A percentile compares a stretch with the other conserved stretches of the same genome.
Evolutionary conservation across 2,888 invertebrate genomes (phyloP).

Genomic region (Agrypnus murinus): DNA sequence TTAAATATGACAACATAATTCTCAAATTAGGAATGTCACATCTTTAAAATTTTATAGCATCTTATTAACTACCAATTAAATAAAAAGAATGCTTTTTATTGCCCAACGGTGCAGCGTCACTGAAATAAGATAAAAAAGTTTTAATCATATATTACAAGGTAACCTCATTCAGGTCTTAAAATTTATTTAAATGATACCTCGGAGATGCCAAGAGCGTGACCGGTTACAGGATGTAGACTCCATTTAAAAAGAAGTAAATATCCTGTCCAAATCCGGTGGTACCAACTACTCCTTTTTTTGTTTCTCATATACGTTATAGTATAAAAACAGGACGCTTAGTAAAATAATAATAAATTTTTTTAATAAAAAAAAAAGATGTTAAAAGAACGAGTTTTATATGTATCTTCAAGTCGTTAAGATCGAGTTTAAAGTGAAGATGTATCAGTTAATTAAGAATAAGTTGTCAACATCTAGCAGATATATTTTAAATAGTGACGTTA

Average conservation of each 20-base stretch:
- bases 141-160: not conserved
- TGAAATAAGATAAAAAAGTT: not conserved
- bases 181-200: constrained; percentile 30
- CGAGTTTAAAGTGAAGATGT: constrained; percentile 11
- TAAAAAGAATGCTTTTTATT: no score
- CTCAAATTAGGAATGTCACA: no score
- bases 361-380: not conserved
- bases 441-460: constrained; percentile 16
- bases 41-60: no score
- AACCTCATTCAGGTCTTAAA: constrained; percentile 29
- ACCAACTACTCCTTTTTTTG: not conserved
- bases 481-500: no score
- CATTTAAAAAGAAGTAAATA: constrained; percentile 55
- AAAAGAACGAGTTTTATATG: not conserved
- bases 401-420: not conserved
- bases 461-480: not conserved
- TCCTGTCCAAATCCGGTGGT: constrained; percentile 44
- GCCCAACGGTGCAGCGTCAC: no score
- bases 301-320: not conserved
- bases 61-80: no score
- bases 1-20: no score
- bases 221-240: constrained; percentile 56
- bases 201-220: constrained; percentile 50
- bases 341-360: no score
- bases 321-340: no score